Conservation (phyloP, 64 coral and sea anemone species). For the Montipora capricornis region DNA sequence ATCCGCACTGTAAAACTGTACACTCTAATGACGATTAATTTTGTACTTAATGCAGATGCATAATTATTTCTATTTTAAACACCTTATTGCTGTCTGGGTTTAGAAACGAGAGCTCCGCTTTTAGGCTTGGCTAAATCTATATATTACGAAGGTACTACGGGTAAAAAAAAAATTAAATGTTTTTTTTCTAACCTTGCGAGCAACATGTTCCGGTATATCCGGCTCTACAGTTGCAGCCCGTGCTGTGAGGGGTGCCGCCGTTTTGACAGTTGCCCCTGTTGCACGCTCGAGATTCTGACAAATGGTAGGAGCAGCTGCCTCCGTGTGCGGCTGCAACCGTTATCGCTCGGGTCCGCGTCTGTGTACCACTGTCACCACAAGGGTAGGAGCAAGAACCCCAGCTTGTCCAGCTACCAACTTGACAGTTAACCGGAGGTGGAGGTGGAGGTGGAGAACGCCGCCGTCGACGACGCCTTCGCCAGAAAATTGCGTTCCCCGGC, state of each 20-base stretch:
- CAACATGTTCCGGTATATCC: conserved; percentile 79
- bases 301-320: conserved; percentile 37
- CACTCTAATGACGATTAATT: no score
- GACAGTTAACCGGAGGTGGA: conserved; percentile 26
- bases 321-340: conserved; percentile 23
- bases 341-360: conserved; percentile 14
- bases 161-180: no score
- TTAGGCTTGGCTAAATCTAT: no score
- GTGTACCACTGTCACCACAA: conserved; percentile 70
- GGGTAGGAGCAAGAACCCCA: conserved; percentile 75
- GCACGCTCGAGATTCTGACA: conserved; percentile 40
- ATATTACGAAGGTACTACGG: no score
- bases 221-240: conserved; percentile 55
- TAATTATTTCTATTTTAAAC: no score
- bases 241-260: conserved; percentile 66
- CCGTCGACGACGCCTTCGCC: conserved; percentile 55
- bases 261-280: conserved; percentile 73
- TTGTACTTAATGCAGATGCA: no score
- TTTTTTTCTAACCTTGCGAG: conserved; percentile 21
- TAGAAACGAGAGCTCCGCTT: no score
- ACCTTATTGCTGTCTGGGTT: no score
- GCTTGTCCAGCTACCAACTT: conserved; percentile 20
- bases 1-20: no score
- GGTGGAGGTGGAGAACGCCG: not conserved
- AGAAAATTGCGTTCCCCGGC: conserved; percentile 31